These are phyloP conservation scores for Vesta saturnalis DNA, from an alignment of 2,888 invertebrate species.

Conservation along the genomic window DNA sequence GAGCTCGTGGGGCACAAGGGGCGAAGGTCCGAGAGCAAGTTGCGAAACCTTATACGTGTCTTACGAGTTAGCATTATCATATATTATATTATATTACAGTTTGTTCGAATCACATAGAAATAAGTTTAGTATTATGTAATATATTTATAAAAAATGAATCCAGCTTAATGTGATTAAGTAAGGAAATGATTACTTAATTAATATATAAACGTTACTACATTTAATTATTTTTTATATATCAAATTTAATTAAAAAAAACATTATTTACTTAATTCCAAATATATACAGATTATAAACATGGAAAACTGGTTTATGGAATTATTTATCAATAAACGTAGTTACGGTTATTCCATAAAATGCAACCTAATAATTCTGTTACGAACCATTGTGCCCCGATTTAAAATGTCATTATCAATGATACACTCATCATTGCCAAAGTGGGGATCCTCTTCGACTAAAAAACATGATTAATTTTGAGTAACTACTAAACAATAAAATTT, in stretches of 20 bases:
- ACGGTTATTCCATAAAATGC: neutral
- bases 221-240: too few species aligned
- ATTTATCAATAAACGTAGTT: too few species aligned
- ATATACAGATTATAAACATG: neutral
- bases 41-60: too few species aligned
- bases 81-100: too few species aligned
- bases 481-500: neutral
- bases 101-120: neutral
- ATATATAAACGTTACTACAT: too few species aligned
- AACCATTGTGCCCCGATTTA: neutral
- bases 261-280: neutral
- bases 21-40: too few species aligned
- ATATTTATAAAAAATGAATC: neutral
- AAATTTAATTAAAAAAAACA: neutral
- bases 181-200: neutral
- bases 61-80: too few species aligned
- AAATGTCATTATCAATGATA: neutral
- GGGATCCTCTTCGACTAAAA: neutral
- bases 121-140: neutral
- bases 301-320: neutral
- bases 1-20: too few species aligned
- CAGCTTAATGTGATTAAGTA: neutral
- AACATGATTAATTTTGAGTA: conserved; percentile 2
- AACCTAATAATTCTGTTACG: conserved; percentile 5
- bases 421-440: neutral